These are phyloP conservation scores for Andrena cerasifolii DNA, from an alignment of 1,140 invertebrate species.

Conservation along the genomic window DNA sequence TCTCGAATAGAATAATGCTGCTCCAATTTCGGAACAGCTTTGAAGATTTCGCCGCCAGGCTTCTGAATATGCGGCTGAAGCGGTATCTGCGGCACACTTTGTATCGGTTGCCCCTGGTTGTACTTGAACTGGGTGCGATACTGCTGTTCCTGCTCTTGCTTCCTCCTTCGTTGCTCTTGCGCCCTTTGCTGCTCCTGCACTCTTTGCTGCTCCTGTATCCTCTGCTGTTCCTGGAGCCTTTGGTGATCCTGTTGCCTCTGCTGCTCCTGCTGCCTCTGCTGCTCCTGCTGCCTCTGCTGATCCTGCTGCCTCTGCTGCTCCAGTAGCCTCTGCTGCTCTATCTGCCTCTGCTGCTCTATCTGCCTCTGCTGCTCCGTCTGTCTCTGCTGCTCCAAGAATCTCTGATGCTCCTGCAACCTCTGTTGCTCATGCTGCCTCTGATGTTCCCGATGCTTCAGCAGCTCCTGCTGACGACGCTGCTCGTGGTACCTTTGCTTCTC, in stretches of 20 bases:
- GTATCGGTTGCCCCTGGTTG: constrained; percentile 77
- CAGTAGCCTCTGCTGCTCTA: constrained; percentile 67
- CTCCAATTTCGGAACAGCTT: constrained; percentile 89
- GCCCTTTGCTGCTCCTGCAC: constrained; percentile 69
- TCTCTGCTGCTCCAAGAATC: constrained; percentile 65
- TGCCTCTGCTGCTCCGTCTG: constrained; percentile 66
- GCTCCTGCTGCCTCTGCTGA: constrained; percentile 65
- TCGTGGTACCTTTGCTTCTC: constrained; percentile 77
- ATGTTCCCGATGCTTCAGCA: constrained; percentile 71
- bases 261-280: constrained; percentile 67
- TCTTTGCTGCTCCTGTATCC: constrained; percentile 62
- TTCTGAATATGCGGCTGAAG: constrained; percentile 79
- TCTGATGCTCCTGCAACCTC: constrained; percentile 71
- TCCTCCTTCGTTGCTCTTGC: constrained; percentile 76
- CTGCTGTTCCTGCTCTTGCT: constrained; percentile 81
- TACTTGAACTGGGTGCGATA: constrained; percentile 78
- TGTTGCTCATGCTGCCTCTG: constrained; percentile 74
- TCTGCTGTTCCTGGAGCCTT: constrained; percentile 64
- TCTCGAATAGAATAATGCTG: constrained; percentile 85
- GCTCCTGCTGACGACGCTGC: constrained; percentile 72
- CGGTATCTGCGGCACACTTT: constrained; percentile 69
- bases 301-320: constrained; percentile 65
- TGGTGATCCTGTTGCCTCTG: constrained; percentile 66
- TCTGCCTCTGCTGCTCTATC: constrained; percentile 66
- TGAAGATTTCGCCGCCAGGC: constrained; percentile 86